phyloP scores from a whole-genome alignment of 2,888 invertebrate species.

The Euplexia lucipara region DNA sequence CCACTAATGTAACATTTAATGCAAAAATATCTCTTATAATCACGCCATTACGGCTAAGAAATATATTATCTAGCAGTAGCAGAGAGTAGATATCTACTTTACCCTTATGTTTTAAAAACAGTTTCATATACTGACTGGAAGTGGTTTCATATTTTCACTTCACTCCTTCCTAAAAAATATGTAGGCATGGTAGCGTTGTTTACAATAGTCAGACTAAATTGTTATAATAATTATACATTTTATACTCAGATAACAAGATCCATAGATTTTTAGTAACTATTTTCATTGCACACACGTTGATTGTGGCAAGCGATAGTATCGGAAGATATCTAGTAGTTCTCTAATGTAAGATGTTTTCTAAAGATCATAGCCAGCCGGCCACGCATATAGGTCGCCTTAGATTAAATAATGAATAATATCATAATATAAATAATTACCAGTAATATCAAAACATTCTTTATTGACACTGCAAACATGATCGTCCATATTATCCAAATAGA shows the following conservation, averaged over 20 bases:
- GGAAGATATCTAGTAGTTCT: too few species aligned
- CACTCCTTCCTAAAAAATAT: neutral
- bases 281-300: too few species aligned
- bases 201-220: too few species aligned
- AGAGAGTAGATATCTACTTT: conserved; percentile 10
- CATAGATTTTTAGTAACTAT: too few species aligned
- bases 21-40: conserved; percentile 26
- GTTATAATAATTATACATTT: too few species aligned
- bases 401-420: neutral
- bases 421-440: too few species aligned
- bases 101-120: neutral
- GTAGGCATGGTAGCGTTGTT: neutral
- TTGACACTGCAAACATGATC: neutral
- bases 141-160: neutral
- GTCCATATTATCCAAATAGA: neutral
- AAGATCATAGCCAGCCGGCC: neutral
- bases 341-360: neutral
- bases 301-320: too few species aligned
- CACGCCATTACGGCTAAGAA: conserved; percentile 11
- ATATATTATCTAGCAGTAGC: conserved; percentile 27
- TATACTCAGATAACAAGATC: too few species aligned
- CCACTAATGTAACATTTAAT: conserved; percentile 45
- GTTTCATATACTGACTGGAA: neutral
- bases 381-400: neutral
- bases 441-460: neutral